phyloP scores from a whole-genome alignment of 2,797 vertebrate species.

The Adelosebastes latens region DNA sequence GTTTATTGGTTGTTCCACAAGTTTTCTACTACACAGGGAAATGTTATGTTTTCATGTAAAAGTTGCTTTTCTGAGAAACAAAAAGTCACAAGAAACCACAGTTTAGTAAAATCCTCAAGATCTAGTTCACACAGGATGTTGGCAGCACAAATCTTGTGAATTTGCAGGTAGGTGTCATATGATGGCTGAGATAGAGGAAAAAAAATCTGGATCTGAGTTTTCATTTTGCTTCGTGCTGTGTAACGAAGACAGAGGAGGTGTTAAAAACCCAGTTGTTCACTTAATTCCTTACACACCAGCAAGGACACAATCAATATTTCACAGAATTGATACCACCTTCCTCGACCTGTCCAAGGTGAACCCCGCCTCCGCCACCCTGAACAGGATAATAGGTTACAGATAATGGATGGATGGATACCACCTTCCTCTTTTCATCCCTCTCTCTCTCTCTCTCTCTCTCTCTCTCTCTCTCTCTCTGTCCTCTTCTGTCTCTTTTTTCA shows the following conservation, averaged over 20 bases:
- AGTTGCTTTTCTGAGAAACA: neutral
- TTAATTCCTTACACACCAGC: conserved; percentile 33
- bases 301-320: conserved; percentile 34
- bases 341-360: too few species aligned
- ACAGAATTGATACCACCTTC: conserved; percentile 28
- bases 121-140: neutral
- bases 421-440: neutral
- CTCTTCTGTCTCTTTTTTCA: neutral
- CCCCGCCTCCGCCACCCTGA: too few species aligned
- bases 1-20: neutral
- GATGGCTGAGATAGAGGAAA: neutral
- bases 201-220: neutral
- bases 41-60: neutral
- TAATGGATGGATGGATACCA: too few species aligned
- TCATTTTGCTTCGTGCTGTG: neutral
- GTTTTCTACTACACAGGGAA: neutral
- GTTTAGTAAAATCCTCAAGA: neutral
- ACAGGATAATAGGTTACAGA: too few species aligned
- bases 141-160: neutral
- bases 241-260: neutral
- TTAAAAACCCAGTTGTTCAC: conserved; percentile 42
- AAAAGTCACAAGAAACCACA: neutral
- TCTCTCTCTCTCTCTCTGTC: neutral
- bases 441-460: too few species aligned
- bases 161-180: neutral